These are phyloP conservation scores for Eucidaris tribuloides DNA, from an alignment of 35 echinoderm and acorn worm genomes.

Conservation along the genomic window DNA sequence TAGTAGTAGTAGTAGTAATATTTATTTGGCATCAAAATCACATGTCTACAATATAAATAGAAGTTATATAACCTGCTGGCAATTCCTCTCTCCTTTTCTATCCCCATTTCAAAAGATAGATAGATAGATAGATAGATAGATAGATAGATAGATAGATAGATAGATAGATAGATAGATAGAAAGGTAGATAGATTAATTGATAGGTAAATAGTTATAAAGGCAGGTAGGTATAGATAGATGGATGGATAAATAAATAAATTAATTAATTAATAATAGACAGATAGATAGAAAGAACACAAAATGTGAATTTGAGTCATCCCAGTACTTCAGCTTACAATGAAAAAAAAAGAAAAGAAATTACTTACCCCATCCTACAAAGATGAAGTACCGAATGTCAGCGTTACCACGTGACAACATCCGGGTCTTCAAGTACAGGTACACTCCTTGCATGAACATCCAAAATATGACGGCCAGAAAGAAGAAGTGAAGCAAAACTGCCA, in stretches of 20 bases:
- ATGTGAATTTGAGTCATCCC: background rate
- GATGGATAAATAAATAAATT: background rate
- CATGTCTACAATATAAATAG: too few relatives aligned
- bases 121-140: too few relatives aligned
- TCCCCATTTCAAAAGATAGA: too few relatives aligned
- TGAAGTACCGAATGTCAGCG: background rate
- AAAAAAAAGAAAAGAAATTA: background rate
- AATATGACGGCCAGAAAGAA: slow-evolving; percentile 3
- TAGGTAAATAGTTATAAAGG: background rate
- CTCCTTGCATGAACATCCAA: slow-evolving; percentile 11
- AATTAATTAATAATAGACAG: background rate
- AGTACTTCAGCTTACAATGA: background rate
- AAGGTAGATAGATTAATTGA: too few relatives aligned
- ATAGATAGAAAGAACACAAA: background rate
- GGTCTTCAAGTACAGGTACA: background rate
- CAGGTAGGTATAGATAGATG: background rate
- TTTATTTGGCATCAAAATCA: too few relatives aligned
- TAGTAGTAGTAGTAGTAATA: too few relatives aligned
- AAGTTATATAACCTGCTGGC: too few relatives aligned
- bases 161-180: background rate
- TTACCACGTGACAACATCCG: background rate
- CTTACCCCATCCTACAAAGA: background rate
- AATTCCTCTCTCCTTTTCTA: too few relatives aligned
- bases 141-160: too few relatives aligned
- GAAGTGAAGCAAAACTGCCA: background rate